Conservation (phyloP, 2,113 vertebrate species). For the Camelus dromedarius region DNA sequence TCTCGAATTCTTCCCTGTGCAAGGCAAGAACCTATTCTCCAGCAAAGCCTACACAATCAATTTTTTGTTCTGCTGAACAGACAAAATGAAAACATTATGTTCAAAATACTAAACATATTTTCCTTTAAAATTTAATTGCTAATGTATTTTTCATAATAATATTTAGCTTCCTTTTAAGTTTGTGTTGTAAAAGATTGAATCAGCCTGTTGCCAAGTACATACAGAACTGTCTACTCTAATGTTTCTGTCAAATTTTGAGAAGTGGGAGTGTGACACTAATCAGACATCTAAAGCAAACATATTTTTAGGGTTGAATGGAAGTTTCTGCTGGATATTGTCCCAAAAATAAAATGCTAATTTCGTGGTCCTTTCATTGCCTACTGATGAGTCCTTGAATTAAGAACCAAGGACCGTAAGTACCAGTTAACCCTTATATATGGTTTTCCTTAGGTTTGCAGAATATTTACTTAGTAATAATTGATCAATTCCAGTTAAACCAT, state of each 20-base stretch:
- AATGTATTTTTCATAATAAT: slow-evolving; percentile 9
- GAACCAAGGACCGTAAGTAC: background rate
- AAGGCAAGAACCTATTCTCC: too few species aligned
- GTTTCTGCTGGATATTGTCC: background rate
- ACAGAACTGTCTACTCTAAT: background rate
- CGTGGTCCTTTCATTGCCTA: background rate
- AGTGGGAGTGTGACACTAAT: background rate
- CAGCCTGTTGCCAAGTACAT: background rate
- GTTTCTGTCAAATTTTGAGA: background rate
- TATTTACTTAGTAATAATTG: background rate
- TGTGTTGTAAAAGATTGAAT: background rate
- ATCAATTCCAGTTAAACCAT: background rate
- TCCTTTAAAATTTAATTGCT: background rate
- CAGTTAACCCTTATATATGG: background rate
- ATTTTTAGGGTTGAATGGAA: background rate
- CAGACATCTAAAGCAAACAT: background rate
- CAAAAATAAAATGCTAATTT: background rate
- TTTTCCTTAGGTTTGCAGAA: background rate
- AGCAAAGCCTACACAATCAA: background rate
- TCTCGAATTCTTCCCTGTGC: too few species aligned
- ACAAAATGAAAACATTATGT: background rate
- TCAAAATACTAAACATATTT: slow-evolving; percentile 1
- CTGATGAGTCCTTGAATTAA: background rate
- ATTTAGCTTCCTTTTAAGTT: slow-evolving; percentile 15
- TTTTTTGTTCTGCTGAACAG: background rate